phyloP scores from a whole-genome alignment of 2,888 invertebrate genomes.

The Hirudinaria manillensis region DNA sequence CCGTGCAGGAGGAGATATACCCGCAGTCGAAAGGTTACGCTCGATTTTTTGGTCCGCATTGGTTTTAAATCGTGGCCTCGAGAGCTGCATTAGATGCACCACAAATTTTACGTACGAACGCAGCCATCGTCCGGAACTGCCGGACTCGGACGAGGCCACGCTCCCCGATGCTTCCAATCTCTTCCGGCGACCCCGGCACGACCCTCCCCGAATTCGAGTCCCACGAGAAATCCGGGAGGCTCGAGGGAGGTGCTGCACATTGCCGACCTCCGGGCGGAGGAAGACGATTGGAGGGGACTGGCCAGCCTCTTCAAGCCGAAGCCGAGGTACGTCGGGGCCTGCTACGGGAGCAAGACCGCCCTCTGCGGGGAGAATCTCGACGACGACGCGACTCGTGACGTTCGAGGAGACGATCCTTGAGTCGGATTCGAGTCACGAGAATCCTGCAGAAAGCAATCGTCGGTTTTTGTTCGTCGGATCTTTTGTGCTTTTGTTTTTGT shows the following conservation, averaged over 20 bases:
- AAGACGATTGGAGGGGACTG: conserved; percentile 38
- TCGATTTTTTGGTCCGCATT: background rate
- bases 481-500: too few species aligned
- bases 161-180: conserved; percentile 33
- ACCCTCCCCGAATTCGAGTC: conserved; percentile 36
- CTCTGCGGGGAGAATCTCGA: conserved; percentile 17
- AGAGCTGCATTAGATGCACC: too few species aligned
- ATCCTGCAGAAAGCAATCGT: too few species aligned
- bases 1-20: conserved; percentile 18
- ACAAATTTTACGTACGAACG: background rate
- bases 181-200: conserved; percentile 40
- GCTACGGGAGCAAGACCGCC: conserved; percentile 22
- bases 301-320: conserved; percentile 38
- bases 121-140: background rate
- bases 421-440: too few species aligned
- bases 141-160: background rate
- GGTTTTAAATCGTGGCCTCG: too few species aligned
- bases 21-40: conserved; percentile 15
- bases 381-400: background rate
- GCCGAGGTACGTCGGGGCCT: conserved; percentile 37
- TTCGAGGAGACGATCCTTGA: background rate
- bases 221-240: conserved; percentile 13
- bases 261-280: conserved; percentile 36
- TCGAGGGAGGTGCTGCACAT: conserved; percentile 4
- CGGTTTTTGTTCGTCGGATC: too few species aligned